phyloP scores from a whole-genome alignment of 2,888 invertebrate species.

The Andrena flavipes region DNA sequence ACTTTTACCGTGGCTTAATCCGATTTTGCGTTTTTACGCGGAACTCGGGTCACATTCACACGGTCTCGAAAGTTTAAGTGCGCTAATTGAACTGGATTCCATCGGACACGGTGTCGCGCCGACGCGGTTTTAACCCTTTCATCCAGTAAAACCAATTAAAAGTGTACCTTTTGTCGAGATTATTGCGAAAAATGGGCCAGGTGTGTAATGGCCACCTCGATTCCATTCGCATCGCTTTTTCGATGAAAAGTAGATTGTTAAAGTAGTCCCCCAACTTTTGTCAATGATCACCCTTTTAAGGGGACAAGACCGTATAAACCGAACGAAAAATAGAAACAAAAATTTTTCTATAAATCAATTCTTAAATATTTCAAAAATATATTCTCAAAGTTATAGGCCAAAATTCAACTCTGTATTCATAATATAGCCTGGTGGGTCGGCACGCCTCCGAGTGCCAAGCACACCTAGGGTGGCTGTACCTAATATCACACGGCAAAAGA shows the following conservation, averaged over 20 bases:
- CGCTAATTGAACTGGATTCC: constrained; percentile 70
- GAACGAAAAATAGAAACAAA: too few species aligned
- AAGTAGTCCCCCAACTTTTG: background rate
- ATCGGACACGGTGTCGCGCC: constrained; percentile 38
- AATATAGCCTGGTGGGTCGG: too few species aligned
- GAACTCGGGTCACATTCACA: constrained; percentile 34
- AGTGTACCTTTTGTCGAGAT: constrained; percentile 47
- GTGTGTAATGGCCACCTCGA: background rate
- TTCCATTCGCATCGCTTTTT: constrained; percentile 4
- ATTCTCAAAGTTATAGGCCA: too few species aligned
- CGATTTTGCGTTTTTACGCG: constrained; percentile 71
- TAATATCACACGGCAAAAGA: too few species aligned
- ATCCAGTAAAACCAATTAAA: constrained; percentile 61
- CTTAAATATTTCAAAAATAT: too few species aligned
- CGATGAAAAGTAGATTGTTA: background rate
- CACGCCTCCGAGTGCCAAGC: too few species aligned
- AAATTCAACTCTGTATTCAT: too few species aligned
- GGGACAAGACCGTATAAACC: too few species aligned
- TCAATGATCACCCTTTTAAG: background rate
- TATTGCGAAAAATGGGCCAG: constrained; percentile 38
- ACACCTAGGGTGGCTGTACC: too few species aligned
- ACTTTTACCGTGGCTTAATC: constrained; percentile 72
- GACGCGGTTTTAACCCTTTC: constrained; percentile 22
- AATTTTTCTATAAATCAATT: too few species aligned
- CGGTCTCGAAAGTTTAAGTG: constrained; percentile 67